Percentiles rank a stretch among this genome's conserved stretches.
phyloP scores from a whole-genome alignment of 2,113 vertebrate species.

The Podiceps cristatus region DNA sequence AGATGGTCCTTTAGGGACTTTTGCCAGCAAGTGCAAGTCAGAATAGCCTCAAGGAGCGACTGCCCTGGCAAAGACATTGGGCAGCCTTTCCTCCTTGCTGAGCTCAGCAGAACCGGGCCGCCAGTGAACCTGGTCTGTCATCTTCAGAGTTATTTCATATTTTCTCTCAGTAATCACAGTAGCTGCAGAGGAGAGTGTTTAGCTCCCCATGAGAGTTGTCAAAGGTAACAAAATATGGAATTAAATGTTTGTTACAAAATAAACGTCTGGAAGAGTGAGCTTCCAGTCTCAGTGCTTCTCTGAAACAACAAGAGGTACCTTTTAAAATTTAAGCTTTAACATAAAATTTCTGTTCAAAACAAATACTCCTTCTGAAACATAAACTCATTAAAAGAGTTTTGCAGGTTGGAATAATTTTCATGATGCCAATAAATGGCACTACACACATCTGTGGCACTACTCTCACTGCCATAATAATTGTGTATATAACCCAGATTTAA shows the following conservation, averaged over 20 bases:
- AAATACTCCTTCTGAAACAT: neutral
- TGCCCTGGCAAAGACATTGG: neutral
- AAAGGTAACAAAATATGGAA: neutral
- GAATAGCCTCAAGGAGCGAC: neutral
- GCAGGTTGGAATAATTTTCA: neutral
- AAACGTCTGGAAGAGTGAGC: neutral
- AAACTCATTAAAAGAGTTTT: neutral
- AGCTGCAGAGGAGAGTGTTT: neutral
- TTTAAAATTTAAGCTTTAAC: neutral
- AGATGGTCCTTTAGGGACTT: slow-evolving; percentile 31
- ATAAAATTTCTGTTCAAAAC: neutral
- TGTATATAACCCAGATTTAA: neutral
- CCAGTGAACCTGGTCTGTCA: neutral
- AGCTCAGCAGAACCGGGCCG: neutral
- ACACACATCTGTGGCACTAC: neutral
- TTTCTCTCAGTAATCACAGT: neutral
- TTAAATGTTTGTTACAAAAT: neutral
- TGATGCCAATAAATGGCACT: neutral
- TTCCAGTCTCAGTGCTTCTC: neutral
- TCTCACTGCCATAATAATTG: neutral
- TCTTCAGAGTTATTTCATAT: neutral
- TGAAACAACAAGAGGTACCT: neutral
- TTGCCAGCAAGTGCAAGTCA: slow-evolving; percentile 17
- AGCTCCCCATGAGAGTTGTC: neutral
- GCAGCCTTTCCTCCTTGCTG: neutral